These are phyloP conservation scores for Mechanitis messenoides DNA, from an alignment of 2,888 invertebrate genomes.

Conservation along the genomic window DNA sequence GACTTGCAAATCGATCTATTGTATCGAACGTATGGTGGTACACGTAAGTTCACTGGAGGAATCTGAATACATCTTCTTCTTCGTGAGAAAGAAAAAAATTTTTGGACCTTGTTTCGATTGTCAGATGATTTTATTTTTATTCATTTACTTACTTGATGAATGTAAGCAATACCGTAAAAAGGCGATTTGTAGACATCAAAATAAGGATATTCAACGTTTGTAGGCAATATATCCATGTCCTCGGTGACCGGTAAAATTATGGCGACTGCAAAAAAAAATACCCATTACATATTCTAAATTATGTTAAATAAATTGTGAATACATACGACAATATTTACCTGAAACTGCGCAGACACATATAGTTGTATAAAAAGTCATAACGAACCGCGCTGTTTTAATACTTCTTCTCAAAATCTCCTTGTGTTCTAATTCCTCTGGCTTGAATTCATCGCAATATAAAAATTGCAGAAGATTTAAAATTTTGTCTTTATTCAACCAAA, in stretches of 20 bases:
- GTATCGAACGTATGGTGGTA: too few relatives aligned
- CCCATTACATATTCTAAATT: constrained; percentile 4
- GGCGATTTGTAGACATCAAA: constrained; percentile 61
- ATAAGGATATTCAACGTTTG: constrained; percentile 68
- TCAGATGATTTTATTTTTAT: too few relatives aligned
- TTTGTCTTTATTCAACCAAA: constrained; percentile 65
- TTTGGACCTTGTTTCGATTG: too few relatives aligned
- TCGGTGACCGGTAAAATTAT: constrained; percentile 68
- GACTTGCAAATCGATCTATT: too few relatives aligned
- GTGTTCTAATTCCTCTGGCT: constrained; percentile 60
- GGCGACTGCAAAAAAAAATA: constrained; percentile 50
- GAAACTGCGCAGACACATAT: constrained; percentile 70
- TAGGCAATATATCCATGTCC: constrained; percentile 63
- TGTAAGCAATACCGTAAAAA: constrained; percentile 53
- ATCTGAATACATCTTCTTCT: too few relatives aligned
- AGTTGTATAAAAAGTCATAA: constrained; percentile 64
- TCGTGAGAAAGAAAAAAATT: too few relatives aligned
- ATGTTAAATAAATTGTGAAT: not conserved
- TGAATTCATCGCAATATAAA: constrained; percentile 61
- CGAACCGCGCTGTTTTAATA: constrained; percentile 59
- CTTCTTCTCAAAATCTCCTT: constrained; percentile 53
- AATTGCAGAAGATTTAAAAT: constrained; percentile 56
- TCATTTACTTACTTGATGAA: constrained; percentile 58
- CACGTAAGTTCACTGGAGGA: too few relatives aligned
- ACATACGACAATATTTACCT: constrained; percentile 41